phyloP scores from a whole-genome alignment of 2,797 vertebrate genomes.

The Pampus argenteus region DNA sequence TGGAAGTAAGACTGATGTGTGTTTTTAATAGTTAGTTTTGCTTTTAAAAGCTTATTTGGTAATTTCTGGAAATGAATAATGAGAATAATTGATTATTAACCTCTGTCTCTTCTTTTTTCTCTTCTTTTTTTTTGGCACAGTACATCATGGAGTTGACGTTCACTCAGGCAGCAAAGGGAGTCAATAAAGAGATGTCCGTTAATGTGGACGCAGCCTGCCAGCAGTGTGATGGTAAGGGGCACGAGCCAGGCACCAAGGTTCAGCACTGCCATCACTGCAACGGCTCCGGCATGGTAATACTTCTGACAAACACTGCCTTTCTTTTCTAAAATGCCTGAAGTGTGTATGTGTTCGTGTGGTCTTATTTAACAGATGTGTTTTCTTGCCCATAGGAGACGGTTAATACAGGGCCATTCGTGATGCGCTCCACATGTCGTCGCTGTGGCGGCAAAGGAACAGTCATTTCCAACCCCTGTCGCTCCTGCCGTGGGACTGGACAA shows the following conservation, averaged over 20 bases:
- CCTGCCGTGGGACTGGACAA: slow-evolving; percentile 91
- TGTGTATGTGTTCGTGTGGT: background rate
- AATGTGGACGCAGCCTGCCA: slow-evolving; percentile 90
- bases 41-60: background rate
- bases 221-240: slow-evolving; percentile 91
- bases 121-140: slow-evolving; percentile 68
- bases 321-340: background rate
- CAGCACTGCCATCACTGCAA: slow-evolving; percentile 94
- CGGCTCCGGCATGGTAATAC: slow-evolving; percentile 95
- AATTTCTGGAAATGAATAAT: background rate
- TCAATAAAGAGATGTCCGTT: slow-evolving; percentile 95
- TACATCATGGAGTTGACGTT: slow-evolving; percentile 97
- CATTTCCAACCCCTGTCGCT: slow-evolving; percentile 87
- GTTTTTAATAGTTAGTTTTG: background rate
- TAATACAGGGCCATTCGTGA: slow-evolving; percentile 97
- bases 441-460: slow-evolving; percentile 92
- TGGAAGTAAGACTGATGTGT: background rate
- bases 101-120: background rate
- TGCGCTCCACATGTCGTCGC: slow-evolving; percentile 95
- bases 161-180: slow-evolving; percentile 95
- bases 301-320: rapidly evolving
- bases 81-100: background rate
- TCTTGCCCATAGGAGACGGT: slow-evolving; percentile 89
- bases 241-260: slow-evolving; percentile 92
- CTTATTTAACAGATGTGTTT: background rate